phyloP scores from a whole-genome alignment of 2,888 invertebrate genomes.

The Caenorhabditis plicata region DNA sequence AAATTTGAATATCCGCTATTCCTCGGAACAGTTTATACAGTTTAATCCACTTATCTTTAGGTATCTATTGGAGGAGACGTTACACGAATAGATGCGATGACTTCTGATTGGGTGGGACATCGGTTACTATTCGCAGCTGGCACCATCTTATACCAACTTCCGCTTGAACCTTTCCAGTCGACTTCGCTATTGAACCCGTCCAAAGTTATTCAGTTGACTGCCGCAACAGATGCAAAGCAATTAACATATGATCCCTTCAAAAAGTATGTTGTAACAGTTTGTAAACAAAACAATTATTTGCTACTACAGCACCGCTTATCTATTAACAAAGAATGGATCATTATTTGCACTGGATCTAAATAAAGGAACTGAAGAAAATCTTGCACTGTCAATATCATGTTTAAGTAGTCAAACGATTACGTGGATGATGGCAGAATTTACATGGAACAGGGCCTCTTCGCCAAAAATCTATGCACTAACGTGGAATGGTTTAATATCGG shows the following conservation, averaged over 20 bases:
- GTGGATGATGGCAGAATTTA: constrained; percentile 58
- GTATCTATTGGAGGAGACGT: constrained; percentile 55
- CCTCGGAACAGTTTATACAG: too few species aligned
- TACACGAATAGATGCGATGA: constrained; percentile 58
- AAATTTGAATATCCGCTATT: too few species aligned
- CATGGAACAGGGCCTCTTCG: constrained; percentile 61
- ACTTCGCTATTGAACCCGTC: constrained; percentile 52
- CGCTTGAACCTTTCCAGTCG: constrained; percentile 58
- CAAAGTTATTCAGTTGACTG: constrained; percentile 53
- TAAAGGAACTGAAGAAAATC: constrained; percentile 54
- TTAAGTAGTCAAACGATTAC: constrained; percentile 57
- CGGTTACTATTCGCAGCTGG: constrained; percentile 56
- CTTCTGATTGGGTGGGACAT: constrained; percentile 64
- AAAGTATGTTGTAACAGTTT: constrained; percentile 42
- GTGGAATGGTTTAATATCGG: constrained; percentile 57
- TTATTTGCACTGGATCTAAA: constrained; percentile 57
- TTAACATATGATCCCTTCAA: constrained; percentile 64
- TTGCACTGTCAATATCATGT: constrained; percentile 55
- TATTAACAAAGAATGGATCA: constrained; percentile 62
- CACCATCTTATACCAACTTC: constrained; percentile 41
- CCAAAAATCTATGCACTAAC: constrained; percentile 62
- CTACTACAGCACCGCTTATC: constrained; percentile 58
- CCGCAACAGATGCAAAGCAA: constrained; percentile 62
- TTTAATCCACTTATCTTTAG: constrained; percentile 25
- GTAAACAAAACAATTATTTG: background rate